A percentile compares a stretch with the other conserved stretches of the same genome.
Conservation (phyloP, 2,113 vertebrate species). For the Melanostigma gelatinosum region DNA sequence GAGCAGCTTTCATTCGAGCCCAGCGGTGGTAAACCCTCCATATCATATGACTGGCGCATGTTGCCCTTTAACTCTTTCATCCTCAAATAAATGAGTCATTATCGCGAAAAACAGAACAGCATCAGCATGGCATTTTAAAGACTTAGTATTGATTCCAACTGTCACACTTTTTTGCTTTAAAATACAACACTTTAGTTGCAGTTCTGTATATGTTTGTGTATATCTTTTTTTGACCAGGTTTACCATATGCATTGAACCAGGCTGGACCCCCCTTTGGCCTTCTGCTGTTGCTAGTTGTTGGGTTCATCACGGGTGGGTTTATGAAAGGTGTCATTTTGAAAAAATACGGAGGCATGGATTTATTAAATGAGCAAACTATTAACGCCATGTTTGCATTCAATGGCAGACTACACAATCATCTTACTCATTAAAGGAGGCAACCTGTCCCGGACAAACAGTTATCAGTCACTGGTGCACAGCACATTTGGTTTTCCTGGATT, state of each 20-base stretch:
- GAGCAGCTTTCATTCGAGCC: slow-evolving; percentile 37
- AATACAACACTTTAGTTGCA: background rate
- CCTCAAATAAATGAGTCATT: slow-evolving; percentile 14
- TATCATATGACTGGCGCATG: slow-evolving; percentile 77
- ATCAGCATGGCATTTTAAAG: background rate
- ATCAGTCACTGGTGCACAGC: slow-evolving; percentile 91
- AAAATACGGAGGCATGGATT: background rate
- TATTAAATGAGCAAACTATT: background rate
- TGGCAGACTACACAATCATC: slow-evolving; percentile 94
- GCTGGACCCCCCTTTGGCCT: slow-evolving; percentile 93
- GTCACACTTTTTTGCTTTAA: background rate
- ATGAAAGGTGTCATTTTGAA: background rate
- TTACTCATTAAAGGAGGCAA: slow-evolving; percentile 92
- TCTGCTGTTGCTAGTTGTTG: slow-evolving; percentile 88
- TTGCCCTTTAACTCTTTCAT: slow-evolving; percentile 56
- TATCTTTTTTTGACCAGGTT: slow-evolving; percentile 78
- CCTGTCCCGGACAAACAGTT: slow-evolving; percentile 89
- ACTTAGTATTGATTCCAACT: background rate
- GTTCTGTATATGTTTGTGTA: background rate
- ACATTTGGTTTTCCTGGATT: slow-evolving; percentile 92
- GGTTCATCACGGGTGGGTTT: slow-evolving; percentile 88
- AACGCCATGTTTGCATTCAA: slow-evolving; percentile 1
- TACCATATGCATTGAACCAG: slow-evolving; percentile 94
- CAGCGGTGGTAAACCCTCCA: slow-evolving; percentile 32
- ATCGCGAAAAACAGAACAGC: background rate